phyloP scores from a whole-genome alignment of 2,113 vertebrate species.

The Hystrix brachyura region DNA sequence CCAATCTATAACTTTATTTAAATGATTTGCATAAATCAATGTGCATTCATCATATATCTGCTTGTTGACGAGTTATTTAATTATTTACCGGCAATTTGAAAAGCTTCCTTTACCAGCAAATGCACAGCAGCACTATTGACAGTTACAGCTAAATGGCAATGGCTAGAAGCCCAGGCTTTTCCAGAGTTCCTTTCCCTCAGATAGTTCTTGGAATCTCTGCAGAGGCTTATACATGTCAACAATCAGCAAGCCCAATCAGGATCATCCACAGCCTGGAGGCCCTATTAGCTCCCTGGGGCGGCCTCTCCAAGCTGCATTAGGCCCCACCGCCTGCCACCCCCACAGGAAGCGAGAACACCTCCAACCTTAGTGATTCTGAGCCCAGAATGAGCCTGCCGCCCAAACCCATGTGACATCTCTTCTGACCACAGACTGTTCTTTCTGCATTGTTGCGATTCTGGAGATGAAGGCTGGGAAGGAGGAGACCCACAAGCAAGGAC shows the following conservation, averaged over 20 bases:
- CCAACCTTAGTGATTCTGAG: neutral
- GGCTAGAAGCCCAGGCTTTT: conserved; percentile 15
- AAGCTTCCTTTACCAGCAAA: conserved; percentile 8
- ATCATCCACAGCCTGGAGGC: neutral
- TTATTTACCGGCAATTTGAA: conserved; percentile 16
- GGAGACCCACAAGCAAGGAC: neutral
- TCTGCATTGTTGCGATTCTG: neutral
- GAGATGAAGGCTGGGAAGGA: neutral
- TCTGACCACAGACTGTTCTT: neutral
- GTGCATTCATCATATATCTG: neutral
- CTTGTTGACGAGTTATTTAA: conserved; percentile 46
- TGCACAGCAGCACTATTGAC: neutral
- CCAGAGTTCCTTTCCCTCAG: neutral
- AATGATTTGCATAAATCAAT: conserved; percentile 4
- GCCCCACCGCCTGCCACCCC: neutral
- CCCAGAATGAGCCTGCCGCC: neutral
- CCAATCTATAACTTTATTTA: neutral
- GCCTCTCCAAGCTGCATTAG: neutral
- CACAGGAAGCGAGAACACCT: neutral
- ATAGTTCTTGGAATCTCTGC: neutral
- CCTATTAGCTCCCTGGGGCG: neutral
- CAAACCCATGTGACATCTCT: neutral
- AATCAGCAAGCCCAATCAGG: neutral
- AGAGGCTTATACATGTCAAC: neutral
- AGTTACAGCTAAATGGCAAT: neutral